Base-by-base conservation (phyloP, 23 tunicate genomes). In the Botrylloides violaceus region DNA sequence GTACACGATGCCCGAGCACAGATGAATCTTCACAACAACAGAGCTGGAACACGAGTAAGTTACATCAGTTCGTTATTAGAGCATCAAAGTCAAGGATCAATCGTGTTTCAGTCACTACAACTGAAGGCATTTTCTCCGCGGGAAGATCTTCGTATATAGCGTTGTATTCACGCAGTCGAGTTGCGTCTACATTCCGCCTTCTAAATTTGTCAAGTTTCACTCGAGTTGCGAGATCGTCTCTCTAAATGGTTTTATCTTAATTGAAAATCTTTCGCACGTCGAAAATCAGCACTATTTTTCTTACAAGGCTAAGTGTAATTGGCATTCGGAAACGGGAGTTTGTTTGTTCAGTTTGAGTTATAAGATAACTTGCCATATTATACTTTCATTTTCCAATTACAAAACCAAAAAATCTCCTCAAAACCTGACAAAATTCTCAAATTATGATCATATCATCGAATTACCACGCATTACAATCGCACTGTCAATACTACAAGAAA, bases 21-120 rank as follows among this genome's bases (percentile, higher is more conserved):
- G 37, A 83, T 83, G 85, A 90, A 83, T 39, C 75, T 61, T 6
- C 97, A 90, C 62, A 90, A 90, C 72, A 83, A 83, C 58, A 56
- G 78, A 48, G 81, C 80, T 26, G 97, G 97, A 3, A 48, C 83
- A 39, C 43, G 76, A 70, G 97, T 90, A 18, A 53, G 76, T 43
- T 43, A 7, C 15, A 15, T n/a, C n/a, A n/a, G n/a, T n/a, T n/a
- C n/a, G n/a, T n/a, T n/a, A n/a, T n/a, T n/a, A n/a, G n/a, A n/a
- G n/a, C n/a, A n/a, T n/a, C n/a, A n/a, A n/a, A n/a, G n/a, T n/a
- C n/a, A n/a, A n/a, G n/a, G n/a, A n/a, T n/a, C n/a, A n/a, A n/a
- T n/a, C n/a, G n/a, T n/a, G n/a, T n/a, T n/a, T n/a, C n/a, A n/a
- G n/a, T n/a, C n/a, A n/a, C n/a, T n/a, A n/a, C n/a, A n/a, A n/a